A percentile compares a stretch with the other conserved stretches of the same genome.
phyloP scores from a whole-genome alignment of 1,140 invertebrate genomes.

The Sycobia sp. region DNA sequence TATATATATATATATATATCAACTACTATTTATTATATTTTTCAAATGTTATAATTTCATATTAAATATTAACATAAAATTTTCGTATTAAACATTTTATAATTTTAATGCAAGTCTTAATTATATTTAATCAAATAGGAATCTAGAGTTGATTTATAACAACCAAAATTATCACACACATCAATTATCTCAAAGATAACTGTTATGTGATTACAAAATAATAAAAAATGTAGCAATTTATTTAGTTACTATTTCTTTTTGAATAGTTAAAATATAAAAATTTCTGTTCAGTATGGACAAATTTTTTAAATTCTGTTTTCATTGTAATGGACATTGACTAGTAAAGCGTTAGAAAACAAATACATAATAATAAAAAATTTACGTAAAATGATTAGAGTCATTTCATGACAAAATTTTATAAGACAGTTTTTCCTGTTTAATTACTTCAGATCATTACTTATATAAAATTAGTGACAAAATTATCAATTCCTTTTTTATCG shows the following conservation, averaged over 20 bases:
- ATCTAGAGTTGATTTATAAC: too few relatives aligned
- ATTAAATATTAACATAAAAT: conserved; percentile 41
- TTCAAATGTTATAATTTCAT: conserved; percentile 38
- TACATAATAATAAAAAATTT: conserved; percentile 31
- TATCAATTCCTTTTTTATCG: conserved; percentile 51
- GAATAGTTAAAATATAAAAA: too few relatives aligned
- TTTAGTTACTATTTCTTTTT: too few relatives aligned
- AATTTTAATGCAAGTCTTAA: too few relatives aligned
- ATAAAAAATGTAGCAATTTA: neutral
- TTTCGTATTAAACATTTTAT: conserved; percentile 40
- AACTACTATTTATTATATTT: neutral
- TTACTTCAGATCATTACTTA: conserved; percentile 17
- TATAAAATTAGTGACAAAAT: conserved; percentile 44
- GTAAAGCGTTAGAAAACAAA: conserved; percentile 1
- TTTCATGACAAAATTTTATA: conserved; percentile 51
- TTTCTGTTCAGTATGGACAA: too few relatives aligned
- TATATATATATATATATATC: too few relatives aligned
- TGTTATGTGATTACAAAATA: conserved; percentile 1
- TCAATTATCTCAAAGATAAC: conserved; percentile 2
- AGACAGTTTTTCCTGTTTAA: conserved; percentile 13
- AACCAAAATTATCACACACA: neutral
- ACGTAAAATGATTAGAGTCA: conserved; percentile 53
- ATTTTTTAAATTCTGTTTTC: too few relatives aligned
- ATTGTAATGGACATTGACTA: neutral
- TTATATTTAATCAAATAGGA: too few relatives aligned